Base-by-base conservation (phyloP, 2,113 vertebrate species). In the Cryptotis parvus region DNA sequence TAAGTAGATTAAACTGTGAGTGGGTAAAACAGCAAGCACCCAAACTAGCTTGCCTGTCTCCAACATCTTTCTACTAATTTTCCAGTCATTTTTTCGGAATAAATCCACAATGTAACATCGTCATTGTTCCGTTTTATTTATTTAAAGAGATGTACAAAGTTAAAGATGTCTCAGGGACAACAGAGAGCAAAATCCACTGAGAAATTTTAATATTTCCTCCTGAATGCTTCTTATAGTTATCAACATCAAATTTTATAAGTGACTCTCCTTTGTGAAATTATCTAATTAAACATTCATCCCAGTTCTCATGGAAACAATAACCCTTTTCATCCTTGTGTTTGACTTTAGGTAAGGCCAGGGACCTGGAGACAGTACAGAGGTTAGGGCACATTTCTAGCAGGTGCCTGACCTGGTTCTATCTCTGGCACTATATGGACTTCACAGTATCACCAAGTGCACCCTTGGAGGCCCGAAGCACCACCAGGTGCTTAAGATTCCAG, bases 141-240 rank as follows among this genome's bases (percentile, higher is more conserved):
- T 75, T 85, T 63, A 74, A 66, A 92, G 75, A 85, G 49, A 87
- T 1, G n/a, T 10, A 0, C 18, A 74, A 29, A 79, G 58, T 84
- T 95, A 76, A 79, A 84, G 41, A 41, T 78, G 61, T 77, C 22
- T 91, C 31, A 86, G 81, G 70, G 5, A 68, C n/a, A 87, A 77
- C 27, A 49, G 22, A 75, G 43, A 81, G n/a, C 8, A 55, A 66
- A 79, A 74, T 87, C 58, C 29, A 52, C 49, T 29, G 45, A 77
- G 55, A 77, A 80, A 79, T 79, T n/a, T 74, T 65, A 14, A 58
- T 20, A 55, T 70, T 91, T 45, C 3, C 9, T 9, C 10, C 73
- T 79, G 35, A 45, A 18, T 87, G 16, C 5, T 58, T 81, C 86
- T 81, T 58, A 6, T 11, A 43, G 69, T 75, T 27, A 70, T 75